A percentile compares a stretch with the other conserved stretches of the same genome.
phyloP scores from a whole-genome alignment of 2,797 vertebrate genomes.

The Garrulus glandarius region DNA sequence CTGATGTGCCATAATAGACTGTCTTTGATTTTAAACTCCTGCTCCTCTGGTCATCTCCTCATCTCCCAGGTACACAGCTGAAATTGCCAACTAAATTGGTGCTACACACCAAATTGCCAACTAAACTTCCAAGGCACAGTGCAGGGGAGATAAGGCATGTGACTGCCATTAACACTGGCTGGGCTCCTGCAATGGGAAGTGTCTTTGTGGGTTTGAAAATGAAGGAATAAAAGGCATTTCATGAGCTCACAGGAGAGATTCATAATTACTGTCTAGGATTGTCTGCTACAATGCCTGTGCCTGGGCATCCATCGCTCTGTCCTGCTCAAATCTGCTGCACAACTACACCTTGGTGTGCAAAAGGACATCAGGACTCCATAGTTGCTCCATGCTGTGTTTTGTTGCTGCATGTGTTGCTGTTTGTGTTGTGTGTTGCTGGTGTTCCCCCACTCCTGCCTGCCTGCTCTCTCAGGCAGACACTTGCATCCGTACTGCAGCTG shows the following conservation, averaged over 20 bases:
- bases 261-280: neutral
- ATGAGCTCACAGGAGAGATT: neutral
- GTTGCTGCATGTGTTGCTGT: neutral
- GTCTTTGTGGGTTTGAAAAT: neutral
- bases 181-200: neutral
- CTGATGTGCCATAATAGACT: neutral
- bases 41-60: neutral
- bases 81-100: too few species aligned
- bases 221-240: neutral
- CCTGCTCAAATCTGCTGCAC: neutral
- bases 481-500: accelerated
- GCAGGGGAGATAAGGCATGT: accelerated
- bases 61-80: neutral
- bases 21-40: neutral
- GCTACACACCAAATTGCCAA: neutral
- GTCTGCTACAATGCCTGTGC: accelerated
- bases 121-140: neutral
- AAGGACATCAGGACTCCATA: neutral
- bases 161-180: neutral
- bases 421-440: neutral
- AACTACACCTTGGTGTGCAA: too few species aligned
- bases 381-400: neutral
- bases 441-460: accelerated
- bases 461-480: neutral
- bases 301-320: neutral